These are phyloP conservation scores for Cheilosia soror DNA, from an alignment of 2,888 invertebrate genomes.

Conservation along the genomic window DNA sequence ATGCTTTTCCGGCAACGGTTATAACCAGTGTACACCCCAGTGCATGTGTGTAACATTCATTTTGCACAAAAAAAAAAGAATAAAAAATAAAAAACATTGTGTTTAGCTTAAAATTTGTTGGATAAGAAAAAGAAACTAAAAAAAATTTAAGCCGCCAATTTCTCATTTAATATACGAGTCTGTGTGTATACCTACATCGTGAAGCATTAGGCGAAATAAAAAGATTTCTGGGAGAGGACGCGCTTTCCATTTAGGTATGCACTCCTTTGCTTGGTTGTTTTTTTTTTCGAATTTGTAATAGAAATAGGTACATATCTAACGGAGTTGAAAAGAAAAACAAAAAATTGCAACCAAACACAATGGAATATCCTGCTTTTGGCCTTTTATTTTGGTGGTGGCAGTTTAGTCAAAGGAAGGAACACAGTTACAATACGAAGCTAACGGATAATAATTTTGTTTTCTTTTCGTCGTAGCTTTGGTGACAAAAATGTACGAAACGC, in stretches of 20 bases:
- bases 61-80: slow-evolving; percentile 19
- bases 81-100: slow-evolving; percentile 17
- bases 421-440: not conserved
- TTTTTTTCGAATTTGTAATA: slow-evolving; percentile 31
- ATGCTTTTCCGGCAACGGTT: slow-evolving; percentile 62
- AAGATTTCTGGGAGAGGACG: slow-evolving; percentile 64
- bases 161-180: slow-evolving; percentile 66
- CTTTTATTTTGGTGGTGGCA: slow-evolving; percentile 39
- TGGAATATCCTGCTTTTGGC: slow-evolving; percentile 47
- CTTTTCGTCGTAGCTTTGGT: not conserved
- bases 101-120: slow-evolving; percentile 69
- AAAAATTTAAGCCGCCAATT: slow-evolving; percentile 70
- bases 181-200: slow-evolving; percentile 44
- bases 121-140: slow-evolving; percentile 69
- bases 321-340: slow-evolving; percentile 49
- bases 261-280: slow-evolving; percentile 54
- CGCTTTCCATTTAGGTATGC: slow-evolving; percentile 61
- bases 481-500: too few species aligned
- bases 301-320: slow-evolving; percentile 42
- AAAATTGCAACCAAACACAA: slow-evolving; percentile 66
- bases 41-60: slow-evolving; percentile 69
- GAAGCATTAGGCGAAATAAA: slow-evolving; percentile 66
- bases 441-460: slow-evolving; percentile 7
- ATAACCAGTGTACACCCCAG: slow-evolving; percentile 48
- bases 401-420: slow-evolving; percentile 22